phyloP scores from a whole-genome alignment of 37 sponge, comb jelly and placozoan species.

The Halichondria panicea region DNA sequence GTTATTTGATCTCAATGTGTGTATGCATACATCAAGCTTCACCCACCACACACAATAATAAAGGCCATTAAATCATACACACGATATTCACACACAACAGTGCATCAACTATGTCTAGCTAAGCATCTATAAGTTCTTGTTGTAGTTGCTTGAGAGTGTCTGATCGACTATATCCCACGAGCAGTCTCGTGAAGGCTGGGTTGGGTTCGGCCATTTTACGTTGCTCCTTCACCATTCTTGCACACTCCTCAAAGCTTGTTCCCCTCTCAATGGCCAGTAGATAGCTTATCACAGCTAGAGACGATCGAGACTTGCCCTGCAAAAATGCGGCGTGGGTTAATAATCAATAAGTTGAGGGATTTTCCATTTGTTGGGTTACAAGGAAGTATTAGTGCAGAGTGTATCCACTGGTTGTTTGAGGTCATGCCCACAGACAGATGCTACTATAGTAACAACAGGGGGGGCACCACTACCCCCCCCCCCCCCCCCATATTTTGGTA shows the following conservation, averaged over 20 bases:
- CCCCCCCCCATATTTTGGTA: too few relatives aligned
- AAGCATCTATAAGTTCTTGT: not conserved
- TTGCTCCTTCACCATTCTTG: conserved; percentile 24
- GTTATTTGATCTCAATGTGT: too few relatives aligned
- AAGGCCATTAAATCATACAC: not conserved
- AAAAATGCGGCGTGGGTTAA: not conserved
- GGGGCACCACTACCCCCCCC: too few relatives aligned
- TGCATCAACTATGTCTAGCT: not conserved
- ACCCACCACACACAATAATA: not conserved
- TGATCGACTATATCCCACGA: conserved; percentile 54
- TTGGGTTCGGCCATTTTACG: conserved; percentile 88
- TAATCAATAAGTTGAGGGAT: too few relatives aligned
- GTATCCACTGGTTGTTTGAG: not conserved
- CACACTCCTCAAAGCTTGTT: conserved; percentile 35
- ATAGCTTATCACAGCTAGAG: conserved; percentile 79
- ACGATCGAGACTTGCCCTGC: conserved; percentile 83
- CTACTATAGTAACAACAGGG: too few relatives aligned
- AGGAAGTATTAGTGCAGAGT: not conserved
- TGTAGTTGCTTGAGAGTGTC: conserved; percentile 27
- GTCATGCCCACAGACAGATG: too few relatives aligned
- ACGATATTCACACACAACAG: too few relatives aligned
- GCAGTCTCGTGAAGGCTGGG: conserved; percentile 45
- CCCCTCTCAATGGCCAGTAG: conserved; percentile 47
- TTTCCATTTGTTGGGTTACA: too few relatives aligned
- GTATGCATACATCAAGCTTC: not conserved